Evolutionary conservation across 2,797 vertebrate genomes (phyloP).

Genomic region (Gambelia wislizenii): DNA sequence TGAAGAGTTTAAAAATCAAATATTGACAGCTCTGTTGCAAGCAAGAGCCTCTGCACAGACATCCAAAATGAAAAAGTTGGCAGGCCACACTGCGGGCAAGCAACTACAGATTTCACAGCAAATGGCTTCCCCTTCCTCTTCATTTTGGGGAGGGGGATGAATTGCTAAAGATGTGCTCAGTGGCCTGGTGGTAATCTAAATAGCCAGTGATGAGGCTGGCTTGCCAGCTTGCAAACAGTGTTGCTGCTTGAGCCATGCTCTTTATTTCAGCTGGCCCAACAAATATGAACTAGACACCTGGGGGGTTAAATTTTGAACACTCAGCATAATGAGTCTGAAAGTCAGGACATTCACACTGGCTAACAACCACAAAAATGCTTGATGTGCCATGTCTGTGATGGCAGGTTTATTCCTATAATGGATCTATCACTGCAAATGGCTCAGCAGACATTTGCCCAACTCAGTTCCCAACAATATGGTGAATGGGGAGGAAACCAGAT

Average conservation of each 20-base stretch:
- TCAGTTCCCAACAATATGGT: slow-evolving; percentile 15
- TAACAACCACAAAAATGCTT: slow-evolving; percentile 5
- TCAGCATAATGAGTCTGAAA: slow-evolving; percentile 42
- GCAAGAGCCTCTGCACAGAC: fast-evolving
- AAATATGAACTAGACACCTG: slow-evolving; percentile 50
- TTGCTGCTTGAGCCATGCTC: slow-evolving; percentile 26
- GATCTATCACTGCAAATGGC: slow-evolving; percentile 35
- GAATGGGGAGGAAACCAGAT: slow-evolving; percentile 4
- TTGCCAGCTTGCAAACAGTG: slow-evolving; percentile 53
- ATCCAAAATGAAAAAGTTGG: neutral
- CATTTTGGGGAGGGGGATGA: fast-evolving
- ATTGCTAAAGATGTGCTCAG: slow-evolving; percentile 47
- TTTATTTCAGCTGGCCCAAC: slow-evolving; percentile 60
- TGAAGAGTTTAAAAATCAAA: neutral
- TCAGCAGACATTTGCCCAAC: slow-evolving; percentile 33
- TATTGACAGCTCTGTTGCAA: slow-evolving; percentile 27
- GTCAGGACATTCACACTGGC: neutral
- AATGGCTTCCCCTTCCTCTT: neutral
- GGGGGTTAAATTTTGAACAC: slow-evolving; percentile 40
- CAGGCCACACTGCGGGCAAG: neutral
- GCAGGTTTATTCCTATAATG: slow-evolving; percentile 33
- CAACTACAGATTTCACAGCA: slow-evolving; percentile 26
- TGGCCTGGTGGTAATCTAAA: slow-evolving; percentile 25
- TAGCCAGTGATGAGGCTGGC: neutral
- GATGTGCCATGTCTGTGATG: neutral